Evolutionary conservation across 64 coral and sea anemone genomes (phyloP), one percentile per base, ranked within the genome.

Genomic region (Stylophora pistillata): DNA sequence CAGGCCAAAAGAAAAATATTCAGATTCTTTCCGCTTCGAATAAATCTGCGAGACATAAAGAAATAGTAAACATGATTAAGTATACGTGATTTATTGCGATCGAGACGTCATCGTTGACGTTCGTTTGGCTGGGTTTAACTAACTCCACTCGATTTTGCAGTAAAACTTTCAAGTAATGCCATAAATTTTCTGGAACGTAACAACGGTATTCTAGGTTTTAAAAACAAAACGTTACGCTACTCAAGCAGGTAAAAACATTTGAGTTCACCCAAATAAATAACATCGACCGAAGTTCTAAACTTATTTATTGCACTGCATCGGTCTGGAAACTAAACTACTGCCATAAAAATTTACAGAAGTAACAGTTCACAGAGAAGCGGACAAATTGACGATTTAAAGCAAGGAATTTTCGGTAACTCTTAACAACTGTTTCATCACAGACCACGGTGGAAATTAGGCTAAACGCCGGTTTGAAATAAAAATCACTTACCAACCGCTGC

Each of bases 401-500:
- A 47, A 47, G 0, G 37, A 47, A 4, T 47, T 47, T 47, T 47
- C 37, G 3, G 37, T 47, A 47, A 47, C 0, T 0, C 37, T 47
- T 47, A 47, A 47, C 37, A 47, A 47, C 37, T 47, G 25, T 68
- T 21, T 11, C 64, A 68, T 68, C 64, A 68, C 21, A 12, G 23
- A 68, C 9, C 0, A 21, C 1, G 25, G 64, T 68, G 7, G 26
- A 68, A 68, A 68, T 68, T 68, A 68, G 26, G 25, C 9, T 11
- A 65, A 68, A 26, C 26, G 64, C 5, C 23, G 64, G 21, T 21
- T 28, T 7, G 25, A 68, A 68, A 68, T 12, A 68, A 68, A 68
- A 25, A 69, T 20, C 33, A 91, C 95, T 94, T 65, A 99, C 97
- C 97, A 60, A 99, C 97, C 21, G 97, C 97, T 55, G 97, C 97